Conservation (phyloP, 2,888 invertebrate species). For the Parasteatoda lunata region DNA sequence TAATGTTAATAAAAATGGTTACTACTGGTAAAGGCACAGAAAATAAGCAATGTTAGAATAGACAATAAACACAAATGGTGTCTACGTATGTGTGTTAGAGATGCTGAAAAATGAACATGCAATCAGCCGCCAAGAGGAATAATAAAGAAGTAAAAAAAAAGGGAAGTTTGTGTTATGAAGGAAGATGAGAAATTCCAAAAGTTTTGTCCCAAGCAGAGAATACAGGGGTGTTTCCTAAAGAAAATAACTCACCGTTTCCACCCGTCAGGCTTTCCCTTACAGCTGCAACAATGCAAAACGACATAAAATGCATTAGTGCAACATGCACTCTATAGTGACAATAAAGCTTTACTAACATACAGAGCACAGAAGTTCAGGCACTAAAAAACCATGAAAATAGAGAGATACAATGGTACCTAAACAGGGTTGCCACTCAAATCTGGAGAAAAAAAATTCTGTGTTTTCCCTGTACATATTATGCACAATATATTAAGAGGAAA, state of each 20-base stretch:
- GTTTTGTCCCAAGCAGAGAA: not conserved
- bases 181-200: conserved; percentile 3
- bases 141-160: not conserved
- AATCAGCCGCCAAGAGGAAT: not conserved
- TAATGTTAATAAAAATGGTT: too few species aligned
- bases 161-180: conserved; percentile 1
- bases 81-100: too few species aligned
- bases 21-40: too few species aligned
- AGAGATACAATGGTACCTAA: too few species aligned
- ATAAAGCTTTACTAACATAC: conserved; percentile 47
- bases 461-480: too few species aligned
- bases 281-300: conserved; percentile 65
- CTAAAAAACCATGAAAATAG: too few species aligned
- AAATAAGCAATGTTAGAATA: too few species aligned
- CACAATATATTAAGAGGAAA: too few species aligned
- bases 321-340: conserved; percentile 63
- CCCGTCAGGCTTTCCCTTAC: conserved; percentile 66
- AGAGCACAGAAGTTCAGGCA: too few species aligned
- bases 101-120: not conserved
- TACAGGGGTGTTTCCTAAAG: conserved; percentile 13
- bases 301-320: conserved; percentile 62
- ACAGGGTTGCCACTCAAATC: too few species aligned
- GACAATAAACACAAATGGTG: too few species aligned
- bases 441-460: too few species aligned
- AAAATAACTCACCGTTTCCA: conserved; percentile 59